Evolutionary conservation across 2,113 vertebrate genomes (phyloP).

Genomic region (Marcusenius ussheri): DNA sequence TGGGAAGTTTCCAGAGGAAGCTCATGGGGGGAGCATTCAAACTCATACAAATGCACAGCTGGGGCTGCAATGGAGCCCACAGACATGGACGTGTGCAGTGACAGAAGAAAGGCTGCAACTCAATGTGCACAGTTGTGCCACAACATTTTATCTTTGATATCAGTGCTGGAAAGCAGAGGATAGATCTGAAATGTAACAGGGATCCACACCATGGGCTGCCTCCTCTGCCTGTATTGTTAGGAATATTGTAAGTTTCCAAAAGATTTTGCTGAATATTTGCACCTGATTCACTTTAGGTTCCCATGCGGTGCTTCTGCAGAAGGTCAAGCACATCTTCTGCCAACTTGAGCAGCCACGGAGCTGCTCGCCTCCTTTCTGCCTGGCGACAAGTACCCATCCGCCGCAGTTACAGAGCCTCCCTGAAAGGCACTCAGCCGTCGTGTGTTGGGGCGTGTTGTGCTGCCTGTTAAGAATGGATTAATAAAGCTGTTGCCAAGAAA

Average conservation of each 20-base stretch:
- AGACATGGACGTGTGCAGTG: background rate
- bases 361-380: background rate
- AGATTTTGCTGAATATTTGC: background rate
- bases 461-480: background rate
- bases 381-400: background rate
- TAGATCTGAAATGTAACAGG: background rate
- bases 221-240: background rate
- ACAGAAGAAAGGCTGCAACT: background rate
- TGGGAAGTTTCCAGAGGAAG: background rate
- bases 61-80: background rate
- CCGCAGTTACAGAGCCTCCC: background rate
- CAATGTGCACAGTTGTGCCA: background rate
- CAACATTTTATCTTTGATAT: background rate
- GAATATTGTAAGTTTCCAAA: background rate
- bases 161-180: background rate
- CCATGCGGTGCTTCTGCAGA: background rate
- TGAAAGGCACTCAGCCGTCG: background rate
- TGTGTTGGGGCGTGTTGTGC: background rate
- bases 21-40: background rate
- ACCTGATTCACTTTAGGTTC: background rate
- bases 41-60: background rate
- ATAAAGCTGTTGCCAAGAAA: background rate
- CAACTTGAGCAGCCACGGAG: background rate
- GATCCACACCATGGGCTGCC: background rate
- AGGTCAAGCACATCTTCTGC: background rate